A percentile compares a stretch with the other conserved stretches of the same genome.
These are phyloP conservation scores for Telenomus remus DNA, from an alignment of 1,140 invertebrate genomes.

Conservation along the genomic window DNA sequence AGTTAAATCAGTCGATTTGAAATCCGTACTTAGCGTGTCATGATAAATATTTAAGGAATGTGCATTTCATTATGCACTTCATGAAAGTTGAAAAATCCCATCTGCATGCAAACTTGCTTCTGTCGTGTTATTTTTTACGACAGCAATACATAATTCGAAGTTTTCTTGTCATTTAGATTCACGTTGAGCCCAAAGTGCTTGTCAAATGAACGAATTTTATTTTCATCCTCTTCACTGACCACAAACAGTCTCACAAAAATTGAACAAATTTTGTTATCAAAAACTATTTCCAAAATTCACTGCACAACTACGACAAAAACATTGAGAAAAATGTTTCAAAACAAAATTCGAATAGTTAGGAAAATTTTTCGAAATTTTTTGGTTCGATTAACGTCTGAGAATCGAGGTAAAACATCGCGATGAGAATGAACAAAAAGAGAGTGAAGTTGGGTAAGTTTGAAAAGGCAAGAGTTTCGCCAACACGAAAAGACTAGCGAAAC, in stretches of 20 bases:
- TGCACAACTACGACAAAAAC: too few relatives aligned
- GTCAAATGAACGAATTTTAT: too few relatives aligned
- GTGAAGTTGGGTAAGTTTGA: constrained; percentile 33
- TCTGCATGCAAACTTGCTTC: constrained; percentile 26
- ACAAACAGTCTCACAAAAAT: too few relatives aligned
- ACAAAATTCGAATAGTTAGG: too few relatives aligned
- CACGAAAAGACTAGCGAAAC: constrained; percentile 42
- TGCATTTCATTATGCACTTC: constrained; percentile 37
- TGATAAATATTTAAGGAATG: constrained; percentile 42
- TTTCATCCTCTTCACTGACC: too few relatives aligned
- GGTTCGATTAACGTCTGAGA: too few relatives aligned
- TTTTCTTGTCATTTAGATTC: background rate
- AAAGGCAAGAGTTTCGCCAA: constrained; percentile 40
- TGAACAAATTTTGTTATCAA: too few relatives aligned
- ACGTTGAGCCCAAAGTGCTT: too few relatives aligned
- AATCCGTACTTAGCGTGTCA: constrained; percentile 35
- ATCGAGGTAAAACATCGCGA: constrained; percentile 4
- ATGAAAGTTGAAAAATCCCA: constrained; percentile 19
- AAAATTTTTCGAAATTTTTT: too few relatives aligned
- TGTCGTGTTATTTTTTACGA: constrained; percentile 28
- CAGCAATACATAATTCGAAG: background rate
- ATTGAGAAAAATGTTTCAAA: too few relatives aligned
- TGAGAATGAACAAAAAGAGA: constrained; percentile 29
- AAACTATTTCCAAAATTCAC: too few relatives aligned
- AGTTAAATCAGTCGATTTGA: constrained; percentile 31